Percentiles rank a stretch among this genome's conserved stretches.
Conservation (phyloP, 1,140 invertebrate genomes). For the Paralvinella palmiformis region DNA sequence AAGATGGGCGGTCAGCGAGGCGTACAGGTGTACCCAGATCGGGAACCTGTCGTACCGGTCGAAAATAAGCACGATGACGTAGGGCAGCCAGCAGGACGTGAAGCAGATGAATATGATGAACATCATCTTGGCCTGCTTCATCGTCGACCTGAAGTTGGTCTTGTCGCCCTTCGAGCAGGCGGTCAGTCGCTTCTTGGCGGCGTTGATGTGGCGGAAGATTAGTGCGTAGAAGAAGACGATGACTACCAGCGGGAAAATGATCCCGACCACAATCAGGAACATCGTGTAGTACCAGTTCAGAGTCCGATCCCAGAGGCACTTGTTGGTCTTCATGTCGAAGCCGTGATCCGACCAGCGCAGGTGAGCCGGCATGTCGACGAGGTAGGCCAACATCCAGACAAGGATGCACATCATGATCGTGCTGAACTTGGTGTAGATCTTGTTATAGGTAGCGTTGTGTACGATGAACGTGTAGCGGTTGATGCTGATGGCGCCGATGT, state of each 20-base stretch:
- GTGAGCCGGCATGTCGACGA: slow-evolving; percentile 39
- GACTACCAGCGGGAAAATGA: background rate
- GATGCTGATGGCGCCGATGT: slow-evolving; percentile 34
- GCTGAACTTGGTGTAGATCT: slow-evolving; percentile 16
- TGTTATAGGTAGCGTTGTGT: slow-evolving; percentile 25
- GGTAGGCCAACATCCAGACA: slow-evolving; percentile 34
- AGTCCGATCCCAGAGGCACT: slow-evolving; percentile 45
- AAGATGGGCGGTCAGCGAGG: slow-evolving; percentile 12
- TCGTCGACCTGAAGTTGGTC: background rate
- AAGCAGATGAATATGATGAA: slow-evolving; percentile 20
- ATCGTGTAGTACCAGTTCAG: slow-evolving; percentile 36
- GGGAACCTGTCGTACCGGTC: slow-evolving; percentile 14
- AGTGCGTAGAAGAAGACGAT: background rate
- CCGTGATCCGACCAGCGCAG: slow-evolving; percentile 39
- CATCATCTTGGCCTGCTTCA: background rate
- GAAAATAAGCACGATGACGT: slow-evolving; percentile 6
- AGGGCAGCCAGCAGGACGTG: slow-evolving; percentile 17
- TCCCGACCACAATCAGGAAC: background rate
- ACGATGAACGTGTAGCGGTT: slow-evolving; percentile 43
- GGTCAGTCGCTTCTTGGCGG: background rate
- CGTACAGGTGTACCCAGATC: slow-evolving; percentile 1
- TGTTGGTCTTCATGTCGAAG: slow-evolving; percentile 35
- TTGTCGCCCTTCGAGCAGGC: background rate
- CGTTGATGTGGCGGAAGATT: background rate
- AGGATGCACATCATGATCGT: slow-evolving; percentile 27